Base-by-base conservation (phyloP, 2,888 invertebrate species). In the Biston betularia region DNA sequence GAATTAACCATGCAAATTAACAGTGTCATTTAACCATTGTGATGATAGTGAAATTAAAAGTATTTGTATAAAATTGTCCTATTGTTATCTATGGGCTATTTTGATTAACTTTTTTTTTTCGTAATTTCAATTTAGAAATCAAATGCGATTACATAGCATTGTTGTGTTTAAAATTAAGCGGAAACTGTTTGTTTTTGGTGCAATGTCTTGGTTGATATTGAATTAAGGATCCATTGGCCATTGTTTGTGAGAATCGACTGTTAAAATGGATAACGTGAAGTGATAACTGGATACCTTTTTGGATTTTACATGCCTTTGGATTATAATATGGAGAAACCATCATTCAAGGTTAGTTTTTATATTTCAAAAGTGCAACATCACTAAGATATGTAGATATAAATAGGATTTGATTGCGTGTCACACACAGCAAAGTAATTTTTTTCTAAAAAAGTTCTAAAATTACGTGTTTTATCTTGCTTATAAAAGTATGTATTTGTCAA, bases 301-400 rank as follows among this genome's bases (percentile, higher is more conserved):
- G 75, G 74, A 79, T 81, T 81, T 82, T 85, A 83, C 34, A 35
- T 33, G 48, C 50, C 54, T 85, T 82, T 79, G 87, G 89, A 87
- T 88, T 88, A 71, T 76, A 74, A 83, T 74, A 92, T 93, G 93
- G 93, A 93, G 75, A 93, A 92, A 79, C 92, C 92, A 44, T 84
- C 92, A 33, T 92, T 84, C 78, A 92, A 92, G 90, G 93, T 92
- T 82, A 75, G 75, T 74, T 50, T 50, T 34, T 11, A 38, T n/a
- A 52, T 57, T 53, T 65, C 42, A 53, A 40, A 54, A 59, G 6
- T 63, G 74, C 45, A 34, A 56, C 46, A 65, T 70, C 57, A 66
- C 58, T 44, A 46, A 33, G 10, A n/a, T 5, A 56, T 50, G 9
- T 38, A 49, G n/a, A n/a, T 52, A 48, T 49, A 67, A 59, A 58